phyloP scores from a whole-genome alignment of 2,113 vertebrate genomes.

The Eonycteris spelaea region DNA sequence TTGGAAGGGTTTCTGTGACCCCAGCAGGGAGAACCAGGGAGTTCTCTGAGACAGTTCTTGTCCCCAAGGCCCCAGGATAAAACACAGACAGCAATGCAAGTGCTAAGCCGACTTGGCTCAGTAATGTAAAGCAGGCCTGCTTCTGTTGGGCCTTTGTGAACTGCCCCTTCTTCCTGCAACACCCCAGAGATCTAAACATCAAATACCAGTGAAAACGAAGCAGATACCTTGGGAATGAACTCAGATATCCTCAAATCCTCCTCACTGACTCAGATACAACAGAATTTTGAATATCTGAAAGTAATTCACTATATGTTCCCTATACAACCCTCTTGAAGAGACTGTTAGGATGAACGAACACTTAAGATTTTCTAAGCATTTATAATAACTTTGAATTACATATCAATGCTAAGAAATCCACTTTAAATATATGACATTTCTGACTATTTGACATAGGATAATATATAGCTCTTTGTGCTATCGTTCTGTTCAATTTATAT shows the following conservation, averaged over 20 bases:
- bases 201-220: constrained; percentile 36
- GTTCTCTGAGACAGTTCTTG: constrained; percentile 18
- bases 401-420: not conserved
- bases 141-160: constrained; percentile 45
- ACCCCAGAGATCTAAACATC: constrained; percentile 36
- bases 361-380: not conserved
- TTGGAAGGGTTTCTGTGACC: not conserved
- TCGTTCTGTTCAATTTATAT: not conserved
- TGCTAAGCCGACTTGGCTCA: not conserved
- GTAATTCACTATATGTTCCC: not conserved
- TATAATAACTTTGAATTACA: not conserved
- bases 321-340: not conserved
- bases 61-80: not conserved
- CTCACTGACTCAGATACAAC: not conserved
- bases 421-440: not conserved
- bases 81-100: constrained; percentile 41
- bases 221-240: not conserved
- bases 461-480: not conserved
- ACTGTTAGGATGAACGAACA: not conserved
- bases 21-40: not conserved
- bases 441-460: not conserved
- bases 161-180: not conserved
- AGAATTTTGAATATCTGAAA: not conserved
- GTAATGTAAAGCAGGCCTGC: constrained; percentile 37
- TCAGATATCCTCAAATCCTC: constrained; percentile 15